Percentiles rank a stretch among this genome's conserved stretches.
Evolutionary conservation across 2,797 vertebrate species (phyloP).

Genomic region (Clarias laeviceps): DNA sequence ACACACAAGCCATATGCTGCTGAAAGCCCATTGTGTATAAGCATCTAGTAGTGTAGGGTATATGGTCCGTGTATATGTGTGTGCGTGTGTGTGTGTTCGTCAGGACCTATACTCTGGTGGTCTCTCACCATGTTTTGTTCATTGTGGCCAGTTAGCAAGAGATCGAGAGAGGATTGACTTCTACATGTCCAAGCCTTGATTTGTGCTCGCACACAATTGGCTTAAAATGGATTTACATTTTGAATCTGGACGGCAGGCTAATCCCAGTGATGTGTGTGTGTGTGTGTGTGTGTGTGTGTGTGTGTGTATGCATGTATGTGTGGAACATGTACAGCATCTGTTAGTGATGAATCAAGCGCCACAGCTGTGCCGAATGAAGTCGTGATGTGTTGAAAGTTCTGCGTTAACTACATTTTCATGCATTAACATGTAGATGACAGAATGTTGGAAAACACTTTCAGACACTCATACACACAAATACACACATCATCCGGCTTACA

Average conservation of each 20-base stretch:
- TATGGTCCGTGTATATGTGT: background rate
- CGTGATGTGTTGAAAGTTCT: conserved; percentile 14
- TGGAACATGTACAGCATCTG: conserved; percentile 33
- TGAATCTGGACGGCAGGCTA: conserved; percentile 49
- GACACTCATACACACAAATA: conserved; percentile 14
- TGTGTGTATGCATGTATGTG: conserved; percentile 11
- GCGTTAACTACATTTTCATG: conserved; percentile 19
- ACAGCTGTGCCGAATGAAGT: conserved; percentile 12
- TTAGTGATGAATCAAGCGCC: conserved; percentile 15
- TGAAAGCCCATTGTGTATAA: conserved; percentile 18
- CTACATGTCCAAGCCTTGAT: conserved; percentile 42
- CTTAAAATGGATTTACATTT: conserved; percentile 58
- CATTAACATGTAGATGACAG: conserved; percentile 24
- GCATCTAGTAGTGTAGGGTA: background rate
- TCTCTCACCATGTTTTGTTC: conserved; percentile 40
- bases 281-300: conserved; percentile 37
- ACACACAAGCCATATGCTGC: conserved; percentile 41
- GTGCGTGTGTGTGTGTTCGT: background rate
- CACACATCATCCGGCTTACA: conserved; percentile 22
- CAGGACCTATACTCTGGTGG: conserved; percentile 28
- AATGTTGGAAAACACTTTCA: conserved; percentile 21
- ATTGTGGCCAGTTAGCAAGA: conserved; percentile 14
- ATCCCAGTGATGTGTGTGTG: conserved; percentile 42
- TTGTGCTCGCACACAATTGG: conserved; percentile 50
- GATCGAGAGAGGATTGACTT: conserved; percentile 45